phyloP scores from a whole-genome alignment of 2,888 invertebrate species.

The Pseudanteris insignis region DNA sequence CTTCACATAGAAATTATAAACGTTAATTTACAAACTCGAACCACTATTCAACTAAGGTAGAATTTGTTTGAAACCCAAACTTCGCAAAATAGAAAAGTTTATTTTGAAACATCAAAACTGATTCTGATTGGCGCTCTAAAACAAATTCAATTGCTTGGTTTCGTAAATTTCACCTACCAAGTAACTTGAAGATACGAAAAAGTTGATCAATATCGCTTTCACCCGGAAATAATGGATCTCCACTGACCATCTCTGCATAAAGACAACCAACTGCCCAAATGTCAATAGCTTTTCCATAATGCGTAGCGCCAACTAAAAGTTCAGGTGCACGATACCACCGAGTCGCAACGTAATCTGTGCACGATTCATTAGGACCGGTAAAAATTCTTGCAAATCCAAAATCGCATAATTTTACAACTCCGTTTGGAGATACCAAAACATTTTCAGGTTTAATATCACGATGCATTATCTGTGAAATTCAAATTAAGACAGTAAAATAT shows the following conservation, averaged over 20 bases:
- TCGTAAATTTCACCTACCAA: conserved; percentile 69
- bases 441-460: conserved; percentile 92
- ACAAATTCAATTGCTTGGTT: no score
- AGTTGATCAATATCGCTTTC: conserved; percentile 91
- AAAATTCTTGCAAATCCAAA: conserved; percentile 86
- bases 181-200: conserved; percentile 80
- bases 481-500: no score
- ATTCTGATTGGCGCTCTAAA: no score
- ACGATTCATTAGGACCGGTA: conserved; percentile 78
- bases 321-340: conserved; percentile 91
- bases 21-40: no score
- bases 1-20: no score
- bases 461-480: conserved; percentile 82
- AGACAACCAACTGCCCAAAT: conserved; percentile 90
- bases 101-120: no score
- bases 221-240: conserved; percentile 87
- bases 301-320: conserved; percentile 81
- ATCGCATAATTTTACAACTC: conserved; percentile 90
- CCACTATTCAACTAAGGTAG: no score
- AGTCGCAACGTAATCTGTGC: conserved; percentile 91
- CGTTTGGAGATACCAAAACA: conserved; percentile 80
- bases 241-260: conserved; percentile 85
- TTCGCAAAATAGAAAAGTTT: no score
- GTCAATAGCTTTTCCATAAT: conserved; percentile 80
- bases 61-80: no score